phyloP scores from a whole-genome alignment of 2,113 vertebrate genomes.

The Eublepharis macularius region DNA sequence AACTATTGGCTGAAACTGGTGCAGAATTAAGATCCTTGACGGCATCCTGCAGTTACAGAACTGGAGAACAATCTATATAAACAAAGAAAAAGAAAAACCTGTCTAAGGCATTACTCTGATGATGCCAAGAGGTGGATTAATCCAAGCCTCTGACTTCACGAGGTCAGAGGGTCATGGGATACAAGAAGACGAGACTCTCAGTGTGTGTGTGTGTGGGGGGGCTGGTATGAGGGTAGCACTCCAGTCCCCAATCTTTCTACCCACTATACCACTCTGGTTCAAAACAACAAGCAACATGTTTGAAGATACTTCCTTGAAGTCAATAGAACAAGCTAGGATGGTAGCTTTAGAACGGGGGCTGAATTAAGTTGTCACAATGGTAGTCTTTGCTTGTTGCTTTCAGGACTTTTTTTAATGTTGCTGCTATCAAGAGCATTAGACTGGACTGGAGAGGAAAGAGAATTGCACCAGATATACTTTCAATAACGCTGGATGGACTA shows the following conservation, averaged over 20 bases:
- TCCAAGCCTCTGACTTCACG: too few species aligned
- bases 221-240: too few species aligned
- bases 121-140: too few species aligned
- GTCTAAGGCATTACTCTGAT: too few species aligned
- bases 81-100: too few species aligned
- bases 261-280: neutral
- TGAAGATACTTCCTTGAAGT: neutral
- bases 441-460: neutral
- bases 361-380: fast-evolving
- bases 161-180: too few species aligned
- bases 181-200: too few species aligned
- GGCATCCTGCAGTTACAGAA: too few species aligned
- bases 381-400: neutral
- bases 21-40: too few species aligned
- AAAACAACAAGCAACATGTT: neutral
- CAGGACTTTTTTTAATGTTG: neutral
- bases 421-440: neutral
- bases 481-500: neutral
- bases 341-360: neutral
- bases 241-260: neutral
- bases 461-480: neutral
- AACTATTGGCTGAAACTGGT: too few species aligned
- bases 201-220: too few species aligned
- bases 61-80: too few species aligned
- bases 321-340: neutral